Percentiles rank a stretch among this genome's conserved stretches.
phyloP scores from a whole-genome alignment of 2,797 vertebrate genomes.

The Coregonus sp. region DNA sequence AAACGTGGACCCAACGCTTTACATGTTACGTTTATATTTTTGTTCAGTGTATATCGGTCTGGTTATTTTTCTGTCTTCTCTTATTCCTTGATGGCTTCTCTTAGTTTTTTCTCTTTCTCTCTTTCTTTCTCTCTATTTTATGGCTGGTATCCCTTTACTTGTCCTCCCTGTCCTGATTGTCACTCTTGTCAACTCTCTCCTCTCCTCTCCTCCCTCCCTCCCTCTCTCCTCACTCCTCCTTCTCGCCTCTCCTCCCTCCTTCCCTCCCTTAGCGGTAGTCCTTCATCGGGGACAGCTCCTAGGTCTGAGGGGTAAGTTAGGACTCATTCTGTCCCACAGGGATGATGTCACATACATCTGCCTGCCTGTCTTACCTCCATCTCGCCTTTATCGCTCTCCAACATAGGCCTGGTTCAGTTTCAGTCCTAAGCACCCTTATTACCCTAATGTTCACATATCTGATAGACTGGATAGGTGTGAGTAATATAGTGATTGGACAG shows the following conservation, averaged over 20 bases:
- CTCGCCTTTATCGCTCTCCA: background rate
- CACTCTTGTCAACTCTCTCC: constrained; percentile 25
- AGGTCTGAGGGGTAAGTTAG: constrained; percentile 96
- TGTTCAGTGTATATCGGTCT: background rate
- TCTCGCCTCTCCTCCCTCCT: constrained; percentile 41
- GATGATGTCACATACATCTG: constrained; percentile 29
- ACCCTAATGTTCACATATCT: background rate
- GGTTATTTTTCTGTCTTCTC: background rate
- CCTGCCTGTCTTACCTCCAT: constrained; percentile 18
- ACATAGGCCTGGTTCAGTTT: background rate
- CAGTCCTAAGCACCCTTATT: background rate
- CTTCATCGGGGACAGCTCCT: constrained; percentile 98
- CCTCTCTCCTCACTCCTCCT: no score
- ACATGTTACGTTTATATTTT: no score
- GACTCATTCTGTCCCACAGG: constrained; percentile 60
- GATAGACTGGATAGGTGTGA: background rate
- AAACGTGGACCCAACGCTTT: no score
- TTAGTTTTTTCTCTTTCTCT: constrained; percentile 31
- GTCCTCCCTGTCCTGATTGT: constrained; percentile 6
- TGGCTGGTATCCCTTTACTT: constrained; percentile 12
- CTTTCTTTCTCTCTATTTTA: constrained; percentile 48
- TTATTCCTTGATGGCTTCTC: background rate
- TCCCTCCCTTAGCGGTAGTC: constrained; percentile 87
- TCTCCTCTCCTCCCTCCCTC: background rate
- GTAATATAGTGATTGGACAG: background rate